phyloP scores from a whole-genome alignment of 2,888 invertebrate species.

The Herminia tarsipennalis region DNA sequence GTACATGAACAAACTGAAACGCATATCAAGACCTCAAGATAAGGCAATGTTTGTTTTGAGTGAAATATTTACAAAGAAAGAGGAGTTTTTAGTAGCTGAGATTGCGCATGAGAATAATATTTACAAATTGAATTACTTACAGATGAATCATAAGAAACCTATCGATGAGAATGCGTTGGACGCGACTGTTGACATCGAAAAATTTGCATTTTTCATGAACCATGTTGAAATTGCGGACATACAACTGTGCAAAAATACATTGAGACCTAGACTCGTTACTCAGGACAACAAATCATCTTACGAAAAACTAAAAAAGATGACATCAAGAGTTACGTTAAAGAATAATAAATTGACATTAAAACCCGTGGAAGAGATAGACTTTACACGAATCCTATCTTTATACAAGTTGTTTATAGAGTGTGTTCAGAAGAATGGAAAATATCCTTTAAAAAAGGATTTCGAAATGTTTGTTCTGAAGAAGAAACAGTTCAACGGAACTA shows the following conservation, averaged over 20 bases:
- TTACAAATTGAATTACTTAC: constrained; percentile 2
- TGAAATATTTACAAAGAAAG: constrained; percentile 1
- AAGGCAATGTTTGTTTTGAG: constrained; percentile 1
- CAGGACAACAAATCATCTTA: constrained; percentile 5
- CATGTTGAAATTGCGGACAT: neutral
- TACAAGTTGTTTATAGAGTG: constrained; percentile 4
- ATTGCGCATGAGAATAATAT: constrained; percentile 1
- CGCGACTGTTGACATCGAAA: neutral
- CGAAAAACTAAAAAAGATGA: neutral
- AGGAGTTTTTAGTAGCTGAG: constrained; percentile 2
- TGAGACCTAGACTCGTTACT: neutral
- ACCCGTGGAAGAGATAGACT: neutral
- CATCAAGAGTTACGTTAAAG: neutral
- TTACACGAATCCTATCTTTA: neutral
- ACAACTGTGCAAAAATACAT: constrained; percentile 5
- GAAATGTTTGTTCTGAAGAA: constrained; percentile 1
- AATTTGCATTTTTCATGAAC: constrained; percentile 4
- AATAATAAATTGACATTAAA: neutral
- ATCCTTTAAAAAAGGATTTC: neutral
- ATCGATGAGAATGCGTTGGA: neutral
- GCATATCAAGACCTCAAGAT: neutral
- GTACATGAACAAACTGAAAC: neutral
- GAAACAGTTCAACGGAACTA: neutral
- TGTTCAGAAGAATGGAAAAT: neutral
- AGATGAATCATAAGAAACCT: neutral